Base-by-base conservation (phyloP, 2,113 vertebrate species). In the Lamprologus speciosus region DNA sequence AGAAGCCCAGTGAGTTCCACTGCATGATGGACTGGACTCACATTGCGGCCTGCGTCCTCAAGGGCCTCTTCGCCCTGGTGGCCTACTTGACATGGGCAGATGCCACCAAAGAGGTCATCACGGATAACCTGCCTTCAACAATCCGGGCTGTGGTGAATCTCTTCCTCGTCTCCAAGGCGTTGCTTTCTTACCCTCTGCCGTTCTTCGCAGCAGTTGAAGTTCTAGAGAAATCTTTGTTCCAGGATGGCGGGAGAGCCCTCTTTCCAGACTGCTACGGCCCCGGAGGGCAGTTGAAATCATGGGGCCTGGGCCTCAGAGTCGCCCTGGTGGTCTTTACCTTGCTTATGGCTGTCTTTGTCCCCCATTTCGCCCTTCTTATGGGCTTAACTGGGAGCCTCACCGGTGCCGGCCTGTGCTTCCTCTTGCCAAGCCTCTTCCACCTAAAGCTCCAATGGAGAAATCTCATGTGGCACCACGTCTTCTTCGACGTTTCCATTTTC, bases 1-100 rank as follows among this genome's bases (percentile, higher is more conserved):
- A 98, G 89, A 97, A 96, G 89, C 98, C 98, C 88, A 97, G 96
- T 90, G 98, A 99, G 93, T 99, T 99, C 86, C 97, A 98, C 63
- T 98, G 98, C 96, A 99, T 99, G 98, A 98, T 99, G 98, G 98
- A 99, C 90, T 99, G 98, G 98, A 98, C 97, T 58, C 98, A 99
- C 95, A 99, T 99, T 47, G 94, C 97, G 5, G 98, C 98, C 91
- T 99, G 98, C 88, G 97, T 99, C 92, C 97, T 99, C 90, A 99
- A 99, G 92, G 98, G 98, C 88, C 97, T 99, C 90, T 99, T 99
- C 88, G 98, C 98, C 37, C 95, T 99, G 78, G 97, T 99, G 7
- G 98, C 98, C 92, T 99, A 99, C 88, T 96, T 99, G 93, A 99
- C 98, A 73, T 99, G 98, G 98, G 98, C 98, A 3, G 98, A 99